Evolutionary conservation across 2,113 vertebrate species (phyloP).

Genomic region (Oophaga pumilio): DNA sequence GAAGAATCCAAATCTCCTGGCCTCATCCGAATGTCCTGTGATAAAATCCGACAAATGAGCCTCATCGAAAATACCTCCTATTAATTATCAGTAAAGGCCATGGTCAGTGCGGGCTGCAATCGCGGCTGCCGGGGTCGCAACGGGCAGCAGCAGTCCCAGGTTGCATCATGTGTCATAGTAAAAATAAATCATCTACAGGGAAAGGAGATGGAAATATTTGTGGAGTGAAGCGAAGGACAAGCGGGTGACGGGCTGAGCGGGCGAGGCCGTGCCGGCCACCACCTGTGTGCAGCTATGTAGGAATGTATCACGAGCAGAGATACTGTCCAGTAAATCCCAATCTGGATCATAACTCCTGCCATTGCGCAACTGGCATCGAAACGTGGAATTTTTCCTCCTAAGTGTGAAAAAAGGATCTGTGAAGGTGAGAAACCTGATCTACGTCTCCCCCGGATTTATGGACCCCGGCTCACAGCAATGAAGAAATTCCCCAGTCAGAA

Average conservation of each 20-base stretch:
- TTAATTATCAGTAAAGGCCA: background rate
- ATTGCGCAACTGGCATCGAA: background rate
- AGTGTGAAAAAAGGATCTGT: background rate
- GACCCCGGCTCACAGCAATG: too few species aligned
- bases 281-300: background rate
- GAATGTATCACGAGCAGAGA: background rate
- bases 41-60: background rate
- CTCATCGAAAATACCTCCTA: background rate
- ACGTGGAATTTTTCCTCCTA: background rate
- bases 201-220: constrained; percentile 1
- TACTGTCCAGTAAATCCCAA: background rate
- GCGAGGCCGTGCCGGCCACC: constrained; percentile 11
- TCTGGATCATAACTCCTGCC: background rate
- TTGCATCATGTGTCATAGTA: background rate
- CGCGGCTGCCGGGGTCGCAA: background rate
- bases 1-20: background rate
- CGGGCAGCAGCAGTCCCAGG: background rate
- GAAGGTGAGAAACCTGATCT: background rate
- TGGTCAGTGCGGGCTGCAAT: background rate
- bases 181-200: constrained; percentile 1
- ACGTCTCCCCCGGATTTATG: too few species aligned
- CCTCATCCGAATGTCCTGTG: background rate
- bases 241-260: background rate
- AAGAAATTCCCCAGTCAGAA: too few species aligned
- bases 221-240: background rate